Conservation (phyloP, 2,797 vertebrate genomes). For the Pangasius mekongensis region DNA sequence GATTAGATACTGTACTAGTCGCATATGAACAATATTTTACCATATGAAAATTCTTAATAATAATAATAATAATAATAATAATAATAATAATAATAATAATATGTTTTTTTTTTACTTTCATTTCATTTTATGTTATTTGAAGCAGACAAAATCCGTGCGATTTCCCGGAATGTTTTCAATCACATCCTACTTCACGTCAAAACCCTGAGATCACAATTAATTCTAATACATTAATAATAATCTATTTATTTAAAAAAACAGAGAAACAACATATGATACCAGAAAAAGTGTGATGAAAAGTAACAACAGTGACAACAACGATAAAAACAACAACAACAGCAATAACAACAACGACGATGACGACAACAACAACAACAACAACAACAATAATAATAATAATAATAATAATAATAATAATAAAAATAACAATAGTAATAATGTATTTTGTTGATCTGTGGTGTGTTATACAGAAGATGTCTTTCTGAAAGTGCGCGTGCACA, state of each 20-base stretch:
- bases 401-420: slow-evolving; percentile 27
- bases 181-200: too few relatives aligned
- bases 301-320: not conserved
- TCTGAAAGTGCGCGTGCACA: slow-evolving; percentile 62
- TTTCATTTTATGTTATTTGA: not conserved
- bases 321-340: not conserved
- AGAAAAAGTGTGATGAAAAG: not conserved
- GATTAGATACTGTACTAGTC: not conserved
- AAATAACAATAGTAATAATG: not conserved
- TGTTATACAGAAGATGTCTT: slow-evolving; percentile 23
- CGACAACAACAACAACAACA: not conserved
- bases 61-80: not conserved
- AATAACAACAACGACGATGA: not conserved
- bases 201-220: not conserved
- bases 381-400: not conserved
- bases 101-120: not conserved
- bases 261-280: not conserved
- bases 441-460: not conserved
- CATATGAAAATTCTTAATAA: not conserved
- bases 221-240: not conserved
- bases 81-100: too few relatives aligned
- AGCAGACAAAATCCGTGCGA: not conserved
- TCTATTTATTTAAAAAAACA: not conserved
- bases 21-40: not conserved
- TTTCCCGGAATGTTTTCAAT: not conserved